Evolutionary conservation across 2,797 vertebrate species (phyloP).

Genomic region (Enteromius mattozi): DNA sequence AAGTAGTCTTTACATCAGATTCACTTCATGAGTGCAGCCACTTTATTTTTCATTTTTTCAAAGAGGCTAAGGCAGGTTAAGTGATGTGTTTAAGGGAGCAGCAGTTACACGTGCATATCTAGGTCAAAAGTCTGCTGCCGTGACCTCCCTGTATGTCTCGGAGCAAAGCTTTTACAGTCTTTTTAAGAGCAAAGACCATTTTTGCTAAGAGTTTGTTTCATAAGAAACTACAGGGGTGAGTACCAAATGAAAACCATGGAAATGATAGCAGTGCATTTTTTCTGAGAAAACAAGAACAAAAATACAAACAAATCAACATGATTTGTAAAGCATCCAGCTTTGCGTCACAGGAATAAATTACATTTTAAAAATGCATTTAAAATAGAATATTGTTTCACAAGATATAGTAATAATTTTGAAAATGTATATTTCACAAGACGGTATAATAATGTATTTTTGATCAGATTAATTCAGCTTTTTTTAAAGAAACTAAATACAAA

Average conservation of each 20-base stretch:
- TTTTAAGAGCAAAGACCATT: not conserved
- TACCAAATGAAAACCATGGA: not conserved
- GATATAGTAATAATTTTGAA: too few species aligned
- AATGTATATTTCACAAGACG: not conserved
- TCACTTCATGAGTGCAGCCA: conserved; percentile 27
- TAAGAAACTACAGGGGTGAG: not conserved
- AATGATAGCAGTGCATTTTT: not conserved
- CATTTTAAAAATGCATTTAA: not conserved
- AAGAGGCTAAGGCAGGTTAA: conserved; percentile 50
- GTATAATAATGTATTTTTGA: not conserved
- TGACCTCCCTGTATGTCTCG: not conserved
- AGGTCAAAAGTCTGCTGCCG: conserved; percentile 38
- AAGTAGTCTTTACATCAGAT: conserved; percentile 17
- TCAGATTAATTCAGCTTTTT: not conserved
- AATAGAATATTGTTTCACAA: too few species aligned
- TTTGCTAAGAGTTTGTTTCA: not conserved
- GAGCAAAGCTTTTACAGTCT: conserved; percentile 5
- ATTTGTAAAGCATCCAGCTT: not conserved
- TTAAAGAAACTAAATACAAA: not conserved
- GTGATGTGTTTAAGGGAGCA: conserved; percentile 47
- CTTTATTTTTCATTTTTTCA: conserved; percentile 41
- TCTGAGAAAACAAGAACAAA: not conserved
- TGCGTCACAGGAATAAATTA: not conserved
- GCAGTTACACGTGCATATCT: conserved; percentile 40
- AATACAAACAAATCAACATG: not conserved